Percentiles rank a stretch among this genome's conserved stretches.
Conservation (phyloP, 2,888 invertebrate species). For the Acleris holmiana region DNA sequence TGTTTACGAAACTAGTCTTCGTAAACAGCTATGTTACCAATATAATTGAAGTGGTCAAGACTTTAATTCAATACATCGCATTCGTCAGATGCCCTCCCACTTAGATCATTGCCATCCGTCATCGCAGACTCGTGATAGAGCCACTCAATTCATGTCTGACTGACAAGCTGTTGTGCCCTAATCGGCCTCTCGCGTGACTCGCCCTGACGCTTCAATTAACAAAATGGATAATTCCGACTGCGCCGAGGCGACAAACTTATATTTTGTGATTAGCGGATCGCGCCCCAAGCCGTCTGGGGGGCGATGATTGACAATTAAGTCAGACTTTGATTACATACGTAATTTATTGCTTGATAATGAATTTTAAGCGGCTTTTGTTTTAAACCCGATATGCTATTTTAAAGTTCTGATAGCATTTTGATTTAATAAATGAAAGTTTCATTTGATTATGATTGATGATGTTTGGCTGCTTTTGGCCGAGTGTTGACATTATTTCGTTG, state of each 20-base stretch:
- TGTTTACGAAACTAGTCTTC: no score
- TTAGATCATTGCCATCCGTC: slow-evolving; percentile 50
- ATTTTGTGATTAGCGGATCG: slow-evolving; percentile 53
- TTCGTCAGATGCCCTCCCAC: neutral
- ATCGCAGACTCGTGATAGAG: slow-evolving; percentile 67
- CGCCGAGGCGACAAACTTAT: slow-evolving; percentile 62
- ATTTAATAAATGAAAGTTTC: slow-evolving; percentile 15
- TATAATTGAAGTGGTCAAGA: no score
- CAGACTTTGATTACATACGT: slow-evolving; percentile 35
- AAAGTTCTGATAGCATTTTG: slow-evolving; percentile 8
- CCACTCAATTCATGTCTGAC: slow-evolving; percentile 57
- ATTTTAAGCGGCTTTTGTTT: slow-evolving; percentile 33
- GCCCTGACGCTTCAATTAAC: slow-evolving; percentile 70
- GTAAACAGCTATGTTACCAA: no score
- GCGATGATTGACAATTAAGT: slow-evolving; percentile 42
- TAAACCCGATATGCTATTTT: slow-evolving; percentile 18
- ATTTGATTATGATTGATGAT: slow-evolving; percentile 13
- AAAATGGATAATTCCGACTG: slow-evolving; percentile 67
- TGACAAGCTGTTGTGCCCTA: slow-evolving; percentile 49
- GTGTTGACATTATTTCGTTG: no score
- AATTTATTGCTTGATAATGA: slow-evolving; percentile 32
- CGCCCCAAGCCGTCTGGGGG: slow-evolving; percentile 36
- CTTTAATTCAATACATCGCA: neutral
- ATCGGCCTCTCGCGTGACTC: slow-evolving; percentile 67
- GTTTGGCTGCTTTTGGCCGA: no score